Percentiles rank a stretch among this genome's conserved stretches.
These are phyloP conservation scores for Shinisaurus crocodilurus DNA, from an alignment of 2,113 vertebrate species.

Conservation along the genomic window DNA sequence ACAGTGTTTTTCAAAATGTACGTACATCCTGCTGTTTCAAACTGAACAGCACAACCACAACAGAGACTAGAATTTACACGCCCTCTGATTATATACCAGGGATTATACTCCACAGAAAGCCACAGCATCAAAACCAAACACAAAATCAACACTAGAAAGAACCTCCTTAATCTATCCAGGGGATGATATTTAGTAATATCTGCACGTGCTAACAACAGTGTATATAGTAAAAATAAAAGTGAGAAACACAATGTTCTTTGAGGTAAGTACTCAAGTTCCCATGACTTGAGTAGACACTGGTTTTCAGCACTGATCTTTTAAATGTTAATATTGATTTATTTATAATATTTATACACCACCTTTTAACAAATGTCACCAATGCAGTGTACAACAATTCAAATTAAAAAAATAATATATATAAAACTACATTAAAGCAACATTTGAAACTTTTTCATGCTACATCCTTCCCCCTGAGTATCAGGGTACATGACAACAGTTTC, in stretches of 20 bases:
- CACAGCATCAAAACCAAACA: neutral
- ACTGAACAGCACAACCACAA: neutral
- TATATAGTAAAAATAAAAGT: neutral
- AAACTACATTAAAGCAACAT: neutral
- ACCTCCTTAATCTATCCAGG: neutral
- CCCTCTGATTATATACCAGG: neutral
- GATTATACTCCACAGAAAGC: neutral
- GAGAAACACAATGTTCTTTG: neutral
- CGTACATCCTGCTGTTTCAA: neutral
- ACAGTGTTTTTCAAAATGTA: neutral
- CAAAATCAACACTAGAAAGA: neutral
- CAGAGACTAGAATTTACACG: neutral
- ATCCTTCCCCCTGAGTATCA: neutral
- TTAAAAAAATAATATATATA: too few relatives aligned
- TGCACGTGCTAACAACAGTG: neutral
- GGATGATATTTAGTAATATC: neutral
- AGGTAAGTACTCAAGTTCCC: too few relatives aligned
- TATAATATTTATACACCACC: too few relatives aligned
- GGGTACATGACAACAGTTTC: neutral
- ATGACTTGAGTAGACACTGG: neutral
- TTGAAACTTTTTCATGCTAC: neutral
- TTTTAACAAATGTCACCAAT: too few relatives aligned
- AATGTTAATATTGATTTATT: too few relatives aligned
- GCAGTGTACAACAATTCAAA: too few relatives aligned
- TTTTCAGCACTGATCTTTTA: neutral